Evolutionary conservation across 2,113 vertebrate genomes (phyloP).

Genomic region (Podarcis cretensis): DNA sequence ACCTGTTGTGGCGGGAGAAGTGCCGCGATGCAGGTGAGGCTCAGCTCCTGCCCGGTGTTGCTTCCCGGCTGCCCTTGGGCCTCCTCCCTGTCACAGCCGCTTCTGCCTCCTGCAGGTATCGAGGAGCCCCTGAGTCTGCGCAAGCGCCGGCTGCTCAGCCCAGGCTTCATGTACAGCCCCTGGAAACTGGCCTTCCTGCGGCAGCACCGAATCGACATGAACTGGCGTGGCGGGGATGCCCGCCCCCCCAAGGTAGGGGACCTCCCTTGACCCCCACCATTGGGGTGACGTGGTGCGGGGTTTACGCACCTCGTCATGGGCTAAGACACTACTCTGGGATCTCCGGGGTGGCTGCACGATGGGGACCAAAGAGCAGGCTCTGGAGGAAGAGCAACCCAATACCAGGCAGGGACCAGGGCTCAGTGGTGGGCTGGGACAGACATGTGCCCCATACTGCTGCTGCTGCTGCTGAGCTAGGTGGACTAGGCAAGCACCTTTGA

Average conservation of each 20-base stretch:
- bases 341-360: too few relatives aligned
- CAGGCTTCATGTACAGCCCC: conserved; percentile 73
- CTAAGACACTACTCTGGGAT: too few relatives aligned
- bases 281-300: too few relatives aligned
- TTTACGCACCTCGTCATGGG: too few relatives aligned
- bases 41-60: background rate
- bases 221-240: conserved; percentile 71
- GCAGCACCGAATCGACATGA: conserved; percentile 71
- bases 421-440: background rate
- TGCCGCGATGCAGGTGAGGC: conserved; percentile 66
- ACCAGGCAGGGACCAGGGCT: background rate
- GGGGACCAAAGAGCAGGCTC: too few relatives aligned
- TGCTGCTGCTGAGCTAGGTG: too few relatives aligned
- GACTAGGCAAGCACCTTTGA: too few relatives aligned
- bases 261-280: too few relatives aligned
- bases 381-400: too few relatives aligned
- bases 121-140: conserved; percentile 67
- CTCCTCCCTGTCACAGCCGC: rapidly evolving
- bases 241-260: conserved; percentile 66
- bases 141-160: conserved; percentile 63
- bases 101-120: conserved; percentile 35
- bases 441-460: too few relatives aligned
- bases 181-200: conserved; percentile 72
- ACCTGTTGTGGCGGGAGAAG: conserved; percentile 73
- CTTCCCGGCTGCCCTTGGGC: too few relatives aligned